These are phyloP conservation scores for Mesoclemmys tuberculata DNA, from an alignment of 2,113 vertebrate species.

Conservation along the genomic window DNA sequence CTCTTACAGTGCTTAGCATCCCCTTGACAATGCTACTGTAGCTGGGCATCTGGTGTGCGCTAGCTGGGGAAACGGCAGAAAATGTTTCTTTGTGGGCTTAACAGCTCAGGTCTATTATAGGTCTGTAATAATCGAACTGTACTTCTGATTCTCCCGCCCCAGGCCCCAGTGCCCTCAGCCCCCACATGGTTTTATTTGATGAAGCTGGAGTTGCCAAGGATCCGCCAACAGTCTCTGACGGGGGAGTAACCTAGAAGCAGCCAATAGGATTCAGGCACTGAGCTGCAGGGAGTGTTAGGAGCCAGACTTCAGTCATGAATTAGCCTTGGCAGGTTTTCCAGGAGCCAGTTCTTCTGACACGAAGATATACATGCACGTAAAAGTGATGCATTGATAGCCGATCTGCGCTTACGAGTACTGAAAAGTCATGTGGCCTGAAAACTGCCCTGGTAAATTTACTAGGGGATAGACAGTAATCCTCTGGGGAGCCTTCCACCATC, in stretches of 20 bases:
- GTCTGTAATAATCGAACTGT: not conserved
- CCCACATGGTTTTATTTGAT: not conserved
- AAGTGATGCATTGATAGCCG: not conserved
- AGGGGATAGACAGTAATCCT: not conserved
- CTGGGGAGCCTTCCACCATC: not conserved
- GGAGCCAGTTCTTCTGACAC: not conserved
- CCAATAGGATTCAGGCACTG: not conserved
- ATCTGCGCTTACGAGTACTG: not conserved
- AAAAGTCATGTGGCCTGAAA: not conserved
- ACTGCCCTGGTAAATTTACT: not conserved
- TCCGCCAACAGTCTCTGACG: not conserved
- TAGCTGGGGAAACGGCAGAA: not conserved
- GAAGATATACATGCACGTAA: not conserved
- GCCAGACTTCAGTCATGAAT: not conserved
- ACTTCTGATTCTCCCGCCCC: not conserved
- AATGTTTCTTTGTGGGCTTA: not conserved
- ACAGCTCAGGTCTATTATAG: not conserved
- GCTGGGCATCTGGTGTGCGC: not conserved
- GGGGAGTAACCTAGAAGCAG: not conserved
- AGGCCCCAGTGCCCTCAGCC: not conserved
- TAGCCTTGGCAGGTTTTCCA: not conserved
- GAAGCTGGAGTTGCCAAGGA: not conserved
- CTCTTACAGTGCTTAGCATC: not conserved
- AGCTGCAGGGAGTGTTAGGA: not conserved
- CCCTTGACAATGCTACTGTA: not conserved